Evolutionary conservation across 1,140 invertebrate genomes (phyloP), one percentile per base, ranked within the genome.

Genomic region (Atta texana): DNA sequence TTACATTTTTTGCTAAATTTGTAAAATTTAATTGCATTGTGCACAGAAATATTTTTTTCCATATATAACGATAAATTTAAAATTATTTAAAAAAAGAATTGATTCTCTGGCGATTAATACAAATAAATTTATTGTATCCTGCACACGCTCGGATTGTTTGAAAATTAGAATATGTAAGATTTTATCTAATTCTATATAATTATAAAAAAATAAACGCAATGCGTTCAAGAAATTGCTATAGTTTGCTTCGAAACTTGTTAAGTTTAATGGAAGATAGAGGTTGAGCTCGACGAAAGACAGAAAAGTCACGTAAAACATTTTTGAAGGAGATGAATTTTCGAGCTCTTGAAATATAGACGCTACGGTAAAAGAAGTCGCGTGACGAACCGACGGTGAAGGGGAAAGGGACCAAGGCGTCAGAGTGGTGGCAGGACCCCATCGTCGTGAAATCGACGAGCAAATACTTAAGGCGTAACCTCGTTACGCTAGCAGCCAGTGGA

Each of bases 381-480:
- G 76, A 24, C 28, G 69, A 74, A 61, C 72, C 69, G 55, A 3
- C 34, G 59, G 64, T 59, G 74, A 28, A 34, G 57, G 51, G 75
- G 68, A 69, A 44, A n/a, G 64, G 8, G 71, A 76, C 66, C 51
- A 74, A 74, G 39, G 44, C 49, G 44, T 68, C 78, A 31, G 31
- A 61, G 82, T 68, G 64, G 77, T 71, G 66, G 88, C 88, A 86
- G 87, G 76, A 66, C 57, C 72, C 85, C 89, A 90, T 87, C 90
- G 84, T 90, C 76, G 78, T 59, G 89, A 90, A 91, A 92, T 92
- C 91, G 91, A 88, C 87, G 92, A 91, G 92, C 88, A 93, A 92
- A 93, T 93, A 93, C 89, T 93, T 91, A 87, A 90, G 88, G 89
- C 88, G 90, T 93, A 93, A 93, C 92, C 92, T 92, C 92, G 92